These are phyloP conservation scores for Cosmopolites sordidus DNA, from an alignment of 2,888 invertebrate species.

Conservation along the genomic window DNA sequence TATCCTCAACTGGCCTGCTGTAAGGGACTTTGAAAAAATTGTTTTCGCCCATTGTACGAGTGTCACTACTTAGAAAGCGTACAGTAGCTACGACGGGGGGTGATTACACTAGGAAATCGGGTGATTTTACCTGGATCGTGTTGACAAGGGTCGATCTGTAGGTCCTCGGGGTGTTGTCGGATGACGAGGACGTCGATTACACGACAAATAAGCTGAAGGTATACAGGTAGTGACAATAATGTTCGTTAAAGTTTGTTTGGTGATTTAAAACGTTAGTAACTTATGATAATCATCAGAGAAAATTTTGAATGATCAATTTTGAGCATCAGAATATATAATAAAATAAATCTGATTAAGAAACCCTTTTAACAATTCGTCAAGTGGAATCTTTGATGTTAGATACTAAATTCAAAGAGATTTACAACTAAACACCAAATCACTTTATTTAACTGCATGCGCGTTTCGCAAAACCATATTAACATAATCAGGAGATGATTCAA, in stretches of 20 bases:
- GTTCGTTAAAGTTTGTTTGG: not conserved
- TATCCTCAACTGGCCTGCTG: constrained; percentile 31
- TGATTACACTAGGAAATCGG: constrained; percentile 39
- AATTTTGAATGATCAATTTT: too few relatives aligned
- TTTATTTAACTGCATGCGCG: too few relatives aligned
- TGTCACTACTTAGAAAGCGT: constrained; percentile 48
- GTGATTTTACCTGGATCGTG: constrained; percentile 45
- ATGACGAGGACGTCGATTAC: not conserved
- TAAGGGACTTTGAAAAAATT: constrained; percentile 40
- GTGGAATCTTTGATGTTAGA: too few relatives aligned
- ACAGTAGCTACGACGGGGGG: constrained; percentile 44
- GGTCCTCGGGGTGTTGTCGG: not conserved
- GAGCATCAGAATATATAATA: too few relatives aligned
- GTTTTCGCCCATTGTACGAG: constrained; percentile 47
- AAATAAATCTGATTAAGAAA: too few relatives aligned
- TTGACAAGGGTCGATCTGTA: constrained; percentile 34
- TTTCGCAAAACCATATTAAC: too few relatives aligned
- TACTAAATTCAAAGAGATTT: too few relatives aligned
- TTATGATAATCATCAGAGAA: too few relatives aligned
- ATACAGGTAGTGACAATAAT: not conserved
- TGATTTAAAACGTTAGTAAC: too few relatives aligned
- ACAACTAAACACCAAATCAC: too few relatives aligned
- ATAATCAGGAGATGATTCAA: too few relatives aligned
- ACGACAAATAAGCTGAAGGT: not conserved
- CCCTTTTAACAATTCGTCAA: too few relatives aligned